Percentiles rank a stretch among this genome's conserved stretches.
phyloP scores from a whole-genome alignment of 2,797 vertebrate genomes.

The Eutrigla gurnardus region DNA sequence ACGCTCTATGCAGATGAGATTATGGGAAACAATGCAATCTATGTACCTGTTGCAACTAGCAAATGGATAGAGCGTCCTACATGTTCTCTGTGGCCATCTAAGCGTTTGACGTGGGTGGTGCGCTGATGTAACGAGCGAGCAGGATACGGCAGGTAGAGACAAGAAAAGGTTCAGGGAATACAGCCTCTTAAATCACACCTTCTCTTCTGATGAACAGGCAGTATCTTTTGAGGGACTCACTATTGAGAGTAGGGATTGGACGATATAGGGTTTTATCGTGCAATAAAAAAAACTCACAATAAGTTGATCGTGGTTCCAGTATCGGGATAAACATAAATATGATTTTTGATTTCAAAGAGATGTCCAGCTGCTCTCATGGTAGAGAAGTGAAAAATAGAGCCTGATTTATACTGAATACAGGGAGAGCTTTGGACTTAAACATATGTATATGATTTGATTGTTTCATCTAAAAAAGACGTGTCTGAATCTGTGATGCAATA shows the following conservation, averaged over 20 bases:
- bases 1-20: slow-evolving; percentile 6
- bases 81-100: slow-evolving; percentile 45
- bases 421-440: too few relatives aligned
- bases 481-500: too few relatives aligned
- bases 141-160: slow-evolving; percentile 32
- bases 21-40: slow-evolving; percentile 46
- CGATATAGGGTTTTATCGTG: too few relatives aligned
- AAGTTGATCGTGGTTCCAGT: too few relatives aligned
- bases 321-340: too few relatives aligned
- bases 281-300: too few relatives aligned
- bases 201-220: slow-evolving; percentile 36
- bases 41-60: slow-evolving; percentile 28
- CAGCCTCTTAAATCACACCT: slow-evolving; percentile 32
- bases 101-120: slow-evolving; percentile 68
- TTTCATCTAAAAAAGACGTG: too few relatives aligned
- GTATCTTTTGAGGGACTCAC: slow-evolving; percentile 35
- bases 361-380: too few relatives aligned
- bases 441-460: too few relatives aligned
- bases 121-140: slow-evolving; percentile 52
- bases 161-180: slow-evolving; percentile 46
- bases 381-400: too few relatives aligned
- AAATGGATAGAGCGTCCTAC: slow-evolving; percentile 41
- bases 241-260: background rate
- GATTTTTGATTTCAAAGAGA: too few relatives aligned
- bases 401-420: too few relatives aligned